Evolutionary conservation across 2,113 vertebrate genomes (phyloP).

Genomic region (Muntiacus muntjak): DNA sequence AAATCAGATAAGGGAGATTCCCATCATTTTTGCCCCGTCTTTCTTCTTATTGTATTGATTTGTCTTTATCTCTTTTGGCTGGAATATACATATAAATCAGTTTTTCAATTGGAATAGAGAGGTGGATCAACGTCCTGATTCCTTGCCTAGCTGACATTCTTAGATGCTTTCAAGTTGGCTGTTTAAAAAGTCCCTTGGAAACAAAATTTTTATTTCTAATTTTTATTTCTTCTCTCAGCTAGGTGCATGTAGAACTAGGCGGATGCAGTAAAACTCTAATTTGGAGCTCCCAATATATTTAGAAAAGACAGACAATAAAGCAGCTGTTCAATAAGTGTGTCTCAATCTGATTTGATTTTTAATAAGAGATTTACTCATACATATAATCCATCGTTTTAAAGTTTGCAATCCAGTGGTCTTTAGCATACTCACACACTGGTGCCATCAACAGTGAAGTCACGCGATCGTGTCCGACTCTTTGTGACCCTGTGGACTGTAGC

Average conservation of each 20-base stretch:
- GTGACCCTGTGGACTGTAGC: too few species aligned
- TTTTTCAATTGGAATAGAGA: not conserved
- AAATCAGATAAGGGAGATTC: not conserved
- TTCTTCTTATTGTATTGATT: not conserved
- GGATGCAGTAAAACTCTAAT: not conserved
- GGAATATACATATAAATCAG: not conserved
- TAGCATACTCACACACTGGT: not conserved
- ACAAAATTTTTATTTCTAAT: not conserved
- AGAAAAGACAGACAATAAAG: not conserved
- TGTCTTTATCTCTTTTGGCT: not conserved
- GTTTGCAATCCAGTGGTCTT: not conserved
- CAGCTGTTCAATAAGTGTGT: not conserved
- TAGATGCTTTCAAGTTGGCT: not conserved
- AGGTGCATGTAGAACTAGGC: not conserved
- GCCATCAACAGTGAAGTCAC: not conserved
- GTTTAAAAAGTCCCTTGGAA: not conserved
- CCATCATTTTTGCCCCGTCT: not conserved
- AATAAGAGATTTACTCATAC: not conserved
- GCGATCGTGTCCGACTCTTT: too few species aligned
- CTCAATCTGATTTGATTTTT: not conserved
- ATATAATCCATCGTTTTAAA: not conserved
- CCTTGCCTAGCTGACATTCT: not conserved
- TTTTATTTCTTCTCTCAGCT: not conserved
- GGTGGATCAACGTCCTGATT: not conserved
- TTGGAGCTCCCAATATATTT: not conserved